These are phyloP conservation scores for Adoxophyes honmai DNA, from an alignment of 1,140 invertebrate species.

Conservation along the genomic window DNA sequence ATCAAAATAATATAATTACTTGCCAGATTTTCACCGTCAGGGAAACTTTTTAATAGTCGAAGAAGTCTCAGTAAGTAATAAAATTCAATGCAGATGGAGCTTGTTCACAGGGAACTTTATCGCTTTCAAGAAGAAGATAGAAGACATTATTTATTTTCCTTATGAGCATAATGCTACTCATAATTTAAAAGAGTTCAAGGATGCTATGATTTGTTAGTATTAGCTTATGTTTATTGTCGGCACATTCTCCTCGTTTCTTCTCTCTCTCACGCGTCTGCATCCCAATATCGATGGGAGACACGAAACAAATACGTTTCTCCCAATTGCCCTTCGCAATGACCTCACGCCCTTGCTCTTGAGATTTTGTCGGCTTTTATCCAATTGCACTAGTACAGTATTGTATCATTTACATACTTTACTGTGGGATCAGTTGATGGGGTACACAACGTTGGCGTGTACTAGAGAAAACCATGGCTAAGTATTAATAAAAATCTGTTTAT, in stretches of 20 bases:
- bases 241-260: slow-evolving; percentile 4
- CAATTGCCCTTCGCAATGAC: slow-evolving; percentile 4
- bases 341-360: slow-evolving; percentile 8
- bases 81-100: too few species aligned
- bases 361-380: slow-evolving; percentile 14
- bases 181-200: background rate
- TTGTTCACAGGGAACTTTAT: too few species aligned
- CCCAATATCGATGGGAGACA: background rate
- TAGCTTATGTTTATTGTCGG: slow-evolving; percentile 1
- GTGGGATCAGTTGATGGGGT: background rate
- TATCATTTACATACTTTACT: slow-evolving; percentile 10
- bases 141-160: too few species aligned
- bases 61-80: background rate
- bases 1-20: too few species aligned
- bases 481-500: too few species aligned
- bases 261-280: background rate
- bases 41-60: slow-evolving; percentile 4
- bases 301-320: background rate
- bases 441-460: background rate
- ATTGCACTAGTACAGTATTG: slow-evolving; percentile 10
- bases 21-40: background rate
- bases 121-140: too few species aligned
- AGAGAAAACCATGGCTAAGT: too few species aligned
- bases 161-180: background rate
- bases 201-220: background rate